Percentiles rank a stretch among this genome's conserved stretches.
Evolutionary conservation across 2,113 vertebrate genomes (phyloP).

Genomic region (Austrofundulus limnaeus): DNA sequence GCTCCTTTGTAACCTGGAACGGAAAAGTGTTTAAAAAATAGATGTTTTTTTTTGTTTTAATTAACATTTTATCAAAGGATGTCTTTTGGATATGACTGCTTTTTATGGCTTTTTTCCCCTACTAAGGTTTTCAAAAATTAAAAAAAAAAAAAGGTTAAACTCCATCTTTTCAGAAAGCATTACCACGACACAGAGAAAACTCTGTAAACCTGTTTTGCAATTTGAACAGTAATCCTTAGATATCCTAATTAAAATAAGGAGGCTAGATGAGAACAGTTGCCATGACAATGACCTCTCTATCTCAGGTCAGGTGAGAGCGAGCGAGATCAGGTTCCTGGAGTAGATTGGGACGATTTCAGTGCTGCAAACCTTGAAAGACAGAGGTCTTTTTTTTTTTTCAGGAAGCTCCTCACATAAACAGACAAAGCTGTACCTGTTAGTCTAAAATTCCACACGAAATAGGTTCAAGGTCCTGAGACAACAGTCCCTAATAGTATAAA

Average conservation of each 20-base stretch:
- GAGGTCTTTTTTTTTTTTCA: not conserved
- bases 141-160: not conserved
- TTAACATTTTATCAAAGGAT: no score
- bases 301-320: constrained; percentile 33
- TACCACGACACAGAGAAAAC: not conserved
- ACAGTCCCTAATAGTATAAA: not conserved
- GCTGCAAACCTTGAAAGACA: not conserved
- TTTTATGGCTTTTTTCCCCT: no score
- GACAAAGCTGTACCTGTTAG: not conserved
- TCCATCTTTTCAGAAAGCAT: not conserved
- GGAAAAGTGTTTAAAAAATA: no score
- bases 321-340: constrained; percentile 35
- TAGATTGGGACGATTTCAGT: constrained; percentile 20
- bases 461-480: not conserved
- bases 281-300: constrained; percentile 31
- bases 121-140: no score
- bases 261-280: constrained; percentile 22
- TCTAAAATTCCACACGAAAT: no score
- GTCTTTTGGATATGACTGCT: no score
- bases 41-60: no score
- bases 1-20: no score
- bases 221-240: constrained; percentile 16
- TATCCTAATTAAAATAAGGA: constrained; percentile 28
- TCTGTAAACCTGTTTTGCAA: constrained; percentile 2
- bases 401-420: not conserved